Base-by-base conservation (phyloP, 2,113 vertebrate species). In the Casuarius casuarius region DNA sequence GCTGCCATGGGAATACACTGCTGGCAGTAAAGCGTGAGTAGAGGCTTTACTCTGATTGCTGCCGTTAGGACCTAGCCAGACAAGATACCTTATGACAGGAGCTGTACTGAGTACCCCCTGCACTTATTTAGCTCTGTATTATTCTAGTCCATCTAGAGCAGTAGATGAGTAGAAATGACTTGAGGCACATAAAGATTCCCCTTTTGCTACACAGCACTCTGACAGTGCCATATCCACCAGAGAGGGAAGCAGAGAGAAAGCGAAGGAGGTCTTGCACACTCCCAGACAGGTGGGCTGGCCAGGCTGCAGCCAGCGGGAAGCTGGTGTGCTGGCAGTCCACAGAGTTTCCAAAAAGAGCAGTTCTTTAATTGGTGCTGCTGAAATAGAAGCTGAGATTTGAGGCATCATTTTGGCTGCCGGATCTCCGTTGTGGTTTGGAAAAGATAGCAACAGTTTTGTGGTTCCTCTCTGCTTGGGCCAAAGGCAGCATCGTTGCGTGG, bases 1-100 rank as follows among this genome's bases (percentile, higher is more conserved):
- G 99, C 98, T 99, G 99, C 98, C 99, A 99, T 96, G 99, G 99
- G 97, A 99, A 99, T 98, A 99, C 99, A 5, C 98, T 99, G 82
- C 98, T 99, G 97, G 99, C 99, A 87, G 97, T 99, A 67, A 99
- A 99, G 97, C 97, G 99, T 99, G 98, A 99, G 99, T 98, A 97
- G 48, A 67, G 20, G 71, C 74, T 76, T 94, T n/a, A 19, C 62
- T 33, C 35, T 52, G 84, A 76, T 61, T 94, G 9, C 74, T 90
- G 40, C 80, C 35, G 1, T 19, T n/a, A 91, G 56, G 17, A 70
- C 42, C 38, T 59, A 78, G 83, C 66, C 84, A 68, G 83, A 48
- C 85, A 68, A 71, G 16, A 26, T 15, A 38, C 75, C 73, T 84
- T 38, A 76, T 87, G 89, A 87, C 79, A 4, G 0, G 46, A 56